Percentiles rank a stretch among this genome's conserved stretches.
Conservation (phyloP, 2,113 vertebrate genomes). For the Bostrychus sinensis region DNA sequence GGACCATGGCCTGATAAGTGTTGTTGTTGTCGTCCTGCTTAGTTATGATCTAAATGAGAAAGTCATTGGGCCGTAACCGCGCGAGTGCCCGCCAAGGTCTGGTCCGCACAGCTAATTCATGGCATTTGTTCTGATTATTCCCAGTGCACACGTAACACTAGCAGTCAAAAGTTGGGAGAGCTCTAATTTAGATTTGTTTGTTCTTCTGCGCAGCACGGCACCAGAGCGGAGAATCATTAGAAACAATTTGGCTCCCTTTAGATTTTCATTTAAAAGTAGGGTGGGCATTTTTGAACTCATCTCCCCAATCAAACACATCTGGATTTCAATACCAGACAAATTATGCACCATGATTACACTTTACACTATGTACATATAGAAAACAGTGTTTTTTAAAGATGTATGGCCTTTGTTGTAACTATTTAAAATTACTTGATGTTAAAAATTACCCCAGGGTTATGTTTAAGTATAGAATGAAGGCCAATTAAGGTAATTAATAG, state of each 20-base stretch:
- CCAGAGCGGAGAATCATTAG: conserved; percentile 1
- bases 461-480: no score
- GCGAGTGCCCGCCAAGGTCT: conserved; percentile 41
- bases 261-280: conserved; percentile 5
- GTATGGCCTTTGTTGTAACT: background rate
- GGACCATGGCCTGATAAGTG: conserved; percentile 37
- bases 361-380: background rate
- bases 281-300: background rate
- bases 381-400: background rate
- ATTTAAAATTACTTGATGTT: no score
- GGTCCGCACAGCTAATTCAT: conserved; percentile 54
- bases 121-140: conserved; percentile 64
- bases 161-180: conserved; percentile 3
- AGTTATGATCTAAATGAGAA: conserved; percentile 64
- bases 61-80: conserved; percentile 61
- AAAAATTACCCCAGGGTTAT: no score
- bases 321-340: background rate
- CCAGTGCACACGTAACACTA: background rate
- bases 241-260: conserved; percentile 8
- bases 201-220: background rate
- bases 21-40: conserved; percentile 37
- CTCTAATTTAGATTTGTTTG: conserved; percentile 10
- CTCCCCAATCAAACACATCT: background rate
- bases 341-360: background rate
- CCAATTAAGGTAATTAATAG: no score